Conservation (phyloP, 23 tunicate genomes). For the Styela plicata region DNA sequence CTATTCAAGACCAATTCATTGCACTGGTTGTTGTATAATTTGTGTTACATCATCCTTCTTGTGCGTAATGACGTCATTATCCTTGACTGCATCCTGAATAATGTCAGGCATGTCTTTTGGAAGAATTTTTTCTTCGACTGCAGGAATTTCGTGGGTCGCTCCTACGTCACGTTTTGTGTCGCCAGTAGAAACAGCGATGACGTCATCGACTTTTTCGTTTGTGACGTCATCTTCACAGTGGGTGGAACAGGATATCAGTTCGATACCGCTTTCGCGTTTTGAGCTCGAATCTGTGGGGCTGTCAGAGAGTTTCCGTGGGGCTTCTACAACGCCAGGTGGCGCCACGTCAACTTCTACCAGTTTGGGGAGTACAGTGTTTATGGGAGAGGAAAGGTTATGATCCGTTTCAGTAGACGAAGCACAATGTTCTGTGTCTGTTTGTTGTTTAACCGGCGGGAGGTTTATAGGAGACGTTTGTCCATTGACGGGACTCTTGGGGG, state of each 20-base stretch:
- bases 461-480: background rate
- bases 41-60: no score
- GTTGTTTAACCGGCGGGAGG: background rate
- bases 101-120: background rate
- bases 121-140: background rate
- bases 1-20: no score
- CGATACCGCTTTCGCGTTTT: slow-evolving; percentile 16
- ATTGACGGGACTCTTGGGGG: background rate
- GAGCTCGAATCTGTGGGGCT: background rate
- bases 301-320: background rate
- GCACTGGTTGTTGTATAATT: no score
- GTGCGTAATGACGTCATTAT: background rate
- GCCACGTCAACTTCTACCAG: background rate
- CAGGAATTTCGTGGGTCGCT: no score
- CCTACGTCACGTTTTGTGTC: no score
- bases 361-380: background rate
- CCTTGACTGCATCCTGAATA: background rate
- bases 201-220: background rate
- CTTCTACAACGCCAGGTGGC: background rate
- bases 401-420: background rate
- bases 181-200: no score
- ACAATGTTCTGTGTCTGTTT: background rate
- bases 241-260: background rate
- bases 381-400: background rate
- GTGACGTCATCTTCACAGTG: slow-evolving; percentile 4